Evolutionary conservation across 30 jellyfish, hydroid and myxozoan genomes (phyloP).

Genomic region (Hydra vulgaris): DNA sequence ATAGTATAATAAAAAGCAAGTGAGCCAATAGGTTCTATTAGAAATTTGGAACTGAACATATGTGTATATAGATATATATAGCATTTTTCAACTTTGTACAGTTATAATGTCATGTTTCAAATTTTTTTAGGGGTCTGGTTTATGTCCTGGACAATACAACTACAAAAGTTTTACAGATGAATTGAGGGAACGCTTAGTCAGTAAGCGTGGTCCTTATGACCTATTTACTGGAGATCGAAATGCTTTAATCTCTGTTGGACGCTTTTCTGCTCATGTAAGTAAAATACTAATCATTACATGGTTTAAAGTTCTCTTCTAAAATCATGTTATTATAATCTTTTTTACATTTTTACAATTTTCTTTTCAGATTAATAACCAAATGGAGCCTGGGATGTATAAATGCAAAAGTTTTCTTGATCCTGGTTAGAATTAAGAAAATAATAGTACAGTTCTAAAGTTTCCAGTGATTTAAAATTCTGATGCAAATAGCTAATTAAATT

Average conservation of each 20-base stretch:
- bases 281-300: not conserved
- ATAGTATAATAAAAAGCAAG: no score
- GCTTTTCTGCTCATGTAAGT: conserved; percentile 94
- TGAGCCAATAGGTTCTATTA: no score
- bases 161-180: conserved; percentile 87
- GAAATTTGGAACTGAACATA: no score
- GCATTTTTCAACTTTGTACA: no score
- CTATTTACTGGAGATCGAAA: conserved; percentile 94
- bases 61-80: no score
- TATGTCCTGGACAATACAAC: conserved; percentile 97
- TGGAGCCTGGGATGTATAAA: not conserved
- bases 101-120: no score
- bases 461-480: not conserved
- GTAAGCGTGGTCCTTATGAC: conserved; percentile 98
- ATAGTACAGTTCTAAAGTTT: no score
- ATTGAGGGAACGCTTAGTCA: conserved; percentile 64
- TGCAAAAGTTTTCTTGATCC: not conserved
- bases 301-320: not conserved
- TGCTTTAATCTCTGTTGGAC: conserved; percentile 76
- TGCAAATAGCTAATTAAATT: not conserved
- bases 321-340: not conserved
- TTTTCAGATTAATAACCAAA: not conserved
- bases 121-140: conserved; percentile 83
- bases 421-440: not conserved
- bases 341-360: no score